phyloP scores from a whole-genome alignment of 1,140 invertebrate genomes.

The Eueides isabella region DNA sequence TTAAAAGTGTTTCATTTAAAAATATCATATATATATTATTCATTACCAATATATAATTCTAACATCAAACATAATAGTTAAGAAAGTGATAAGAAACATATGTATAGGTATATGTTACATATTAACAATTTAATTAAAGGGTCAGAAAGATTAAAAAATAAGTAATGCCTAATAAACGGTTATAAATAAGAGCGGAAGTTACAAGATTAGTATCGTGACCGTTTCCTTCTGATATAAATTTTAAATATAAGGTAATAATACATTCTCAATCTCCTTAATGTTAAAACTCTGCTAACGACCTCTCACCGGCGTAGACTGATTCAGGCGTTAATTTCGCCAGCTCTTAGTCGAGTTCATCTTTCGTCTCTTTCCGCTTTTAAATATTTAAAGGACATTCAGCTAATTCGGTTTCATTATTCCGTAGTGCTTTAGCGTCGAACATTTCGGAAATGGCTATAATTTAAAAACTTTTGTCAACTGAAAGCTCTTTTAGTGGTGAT shows the following conservation, averaged over 20 bases:
- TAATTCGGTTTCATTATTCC: slow-evolving; percentile 34
- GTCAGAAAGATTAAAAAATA: slow-evolving; percentile 1
- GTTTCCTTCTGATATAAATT: slow-evolving; percentile 5
- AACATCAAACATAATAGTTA: neutral
- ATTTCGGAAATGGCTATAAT: slow-evolving; percentile 34
- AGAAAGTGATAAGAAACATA: neutral
- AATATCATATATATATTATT: no score
- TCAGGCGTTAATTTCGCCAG: slow-evolving; percentile 19
- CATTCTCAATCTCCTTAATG: neutral
- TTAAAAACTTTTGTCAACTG: slow-evolving; percentile 34
- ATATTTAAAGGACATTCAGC: slow-evolving; percentile 24
- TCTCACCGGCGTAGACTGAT: slow-evolving; percentile 8
- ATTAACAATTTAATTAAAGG: neutral
- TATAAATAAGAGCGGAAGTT: slow-evolving; percentile 2
- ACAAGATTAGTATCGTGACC: neutral
- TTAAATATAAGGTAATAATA: neutral
- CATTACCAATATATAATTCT: neutral
- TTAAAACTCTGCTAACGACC: neutral
- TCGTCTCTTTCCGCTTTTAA: slow-evolving; percentile 22
- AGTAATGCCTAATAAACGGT: neutral
- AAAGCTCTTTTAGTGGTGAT: slow-evolving; percentile 23
- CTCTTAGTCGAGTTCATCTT: slow-evolving; percentile 27
- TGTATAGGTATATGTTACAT: slow-evolving; percentile 9
- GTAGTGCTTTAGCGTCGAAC: slow-evolving; percentile 18
- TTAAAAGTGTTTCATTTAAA: no score